phyloP scores from a whole-genome alignment of 2,888 invertebrate species.

The Plebejus melissa region DNA sequence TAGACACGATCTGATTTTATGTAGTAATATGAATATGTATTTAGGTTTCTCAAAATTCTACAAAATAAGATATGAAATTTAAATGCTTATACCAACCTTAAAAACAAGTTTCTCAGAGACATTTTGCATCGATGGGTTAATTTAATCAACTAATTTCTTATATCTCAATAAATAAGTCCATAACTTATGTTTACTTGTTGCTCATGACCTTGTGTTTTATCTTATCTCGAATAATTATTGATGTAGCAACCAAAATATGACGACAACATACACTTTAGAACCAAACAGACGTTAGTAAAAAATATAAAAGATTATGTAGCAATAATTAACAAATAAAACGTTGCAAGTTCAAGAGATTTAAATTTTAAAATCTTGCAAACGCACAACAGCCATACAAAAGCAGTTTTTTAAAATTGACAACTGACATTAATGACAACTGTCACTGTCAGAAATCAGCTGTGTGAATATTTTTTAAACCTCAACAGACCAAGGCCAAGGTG shows the following conservation, averaged over 20 bases:
- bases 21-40: not conserved
- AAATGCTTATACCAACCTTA: constrained; percentile 38
- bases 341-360: too few relatives aligned
- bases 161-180: not conserved
- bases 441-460: not conserved
- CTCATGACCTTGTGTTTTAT: constrained; percentile 28
- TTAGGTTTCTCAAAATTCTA: not conserved
- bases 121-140: constrained; percentile 35
- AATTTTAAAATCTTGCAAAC: too few relatives aligned
- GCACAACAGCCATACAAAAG: too few relatives aligned
- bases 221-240: constrained; percentile 33
- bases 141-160: not conserved
- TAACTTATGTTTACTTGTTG: not conserved
- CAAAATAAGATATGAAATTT: not conserved
- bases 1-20: too few relatives aligned
- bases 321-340: not conserved
- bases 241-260: constrained; percentile 9
- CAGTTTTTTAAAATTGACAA: too few relatives aligned
- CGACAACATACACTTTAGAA: not conserved
- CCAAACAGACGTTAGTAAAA: not conserved
- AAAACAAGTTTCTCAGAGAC: constrained; percentile 44
- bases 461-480: not conserved
- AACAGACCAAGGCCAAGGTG: not conserved
- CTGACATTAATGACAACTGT: not conserved
- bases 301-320: not conserved